Percentiles rank a stretch among this genome's conserved stretches.
Evolutionary conservation across 1,140 invertebrate species (phyloP).

Genomic region (Drosophila bocqueti): DNA sequence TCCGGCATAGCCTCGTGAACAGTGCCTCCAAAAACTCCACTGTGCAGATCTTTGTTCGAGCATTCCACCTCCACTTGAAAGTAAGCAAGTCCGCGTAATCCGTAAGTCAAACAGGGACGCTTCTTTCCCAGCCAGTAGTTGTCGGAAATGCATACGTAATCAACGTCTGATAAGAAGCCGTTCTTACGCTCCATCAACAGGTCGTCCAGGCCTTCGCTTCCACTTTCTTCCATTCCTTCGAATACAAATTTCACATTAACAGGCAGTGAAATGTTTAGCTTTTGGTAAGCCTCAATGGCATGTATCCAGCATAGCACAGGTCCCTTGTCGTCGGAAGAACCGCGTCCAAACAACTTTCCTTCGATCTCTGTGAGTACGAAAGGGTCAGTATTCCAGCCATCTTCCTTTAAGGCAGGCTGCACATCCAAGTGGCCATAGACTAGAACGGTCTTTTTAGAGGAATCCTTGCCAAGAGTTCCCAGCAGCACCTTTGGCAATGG

Average conservation of each 20-base stretch:
- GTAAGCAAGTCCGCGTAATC: conserved; percentile 96
- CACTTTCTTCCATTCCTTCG: conserved; percentile 99
- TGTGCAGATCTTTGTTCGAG: conserved; percentile 96
- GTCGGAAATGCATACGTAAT: conserved; percentile 99
- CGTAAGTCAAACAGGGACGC: conserved; percentile 99
- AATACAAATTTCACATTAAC: conserved; percentile 98
- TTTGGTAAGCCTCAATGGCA: conserved; percentile 95
- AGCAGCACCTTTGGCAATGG: conserved; percentile 95
- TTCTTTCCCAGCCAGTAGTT: conserved; percentile 99
- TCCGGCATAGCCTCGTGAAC: conserved; percentile 96
- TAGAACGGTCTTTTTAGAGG: conserved; percentile 95
- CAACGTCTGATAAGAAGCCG: conserved; percentile 93
- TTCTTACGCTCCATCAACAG: conserved; percentile 91
- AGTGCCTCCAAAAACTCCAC: conserved; percentile 97
- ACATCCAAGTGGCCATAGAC: conserved; percentile 99
- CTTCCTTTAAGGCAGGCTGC: conserved; percentile 95
- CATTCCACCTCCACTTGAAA: conserved; percentile 96
- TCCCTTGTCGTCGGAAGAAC: conserved; percentile 97
- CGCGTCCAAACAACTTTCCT: conserved; percentile 96
- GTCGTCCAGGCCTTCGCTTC: conserved; percentile 97
- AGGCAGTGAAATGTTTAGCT: conserved; percentile 90
- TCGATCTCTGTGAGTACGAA: conserved; percentile 95
- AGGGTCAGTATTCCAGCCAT: conserved; percentile 98
- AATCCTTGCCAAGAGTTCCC: conserved; percentile 93
- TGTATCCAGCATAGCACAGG: conserved; percentile 97